These are phyloP conservation scores for Aleadryas rufinucha DNA, from an alignment of 2,113 vertebrate genomes.

Conservation along the genomic window DNA sequence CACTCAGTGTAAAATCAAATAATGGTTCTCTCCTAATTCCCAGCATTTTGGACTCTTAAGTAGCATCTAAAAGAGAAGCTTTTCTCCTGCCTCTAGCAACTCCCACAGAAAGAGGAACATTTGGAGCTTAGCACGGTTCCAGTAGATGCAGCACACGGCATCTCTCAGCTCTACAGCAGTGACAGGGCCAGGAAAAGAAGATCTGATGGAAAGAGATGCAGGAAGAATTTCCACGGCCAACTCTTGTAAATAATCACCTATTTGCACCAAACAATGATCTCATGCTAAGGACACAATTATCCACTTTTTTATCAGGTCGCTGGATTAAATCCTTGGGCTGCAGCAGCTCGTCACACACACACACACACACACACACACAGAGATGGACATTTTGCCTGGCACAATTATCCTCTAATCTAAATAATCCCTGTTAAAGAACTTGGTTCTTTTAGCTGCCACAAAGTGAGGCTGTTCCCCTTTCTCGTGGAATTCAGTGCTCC, in stretches of 20 bases:
- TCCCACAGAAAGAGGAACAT: slow-evolving; percentile 15
- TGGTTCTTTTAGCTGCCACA: background rate
- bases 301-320: background rate
- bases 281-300: background rate
- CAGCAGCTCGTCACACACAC: background rate
- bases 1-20: background rate
- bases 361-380: background rate
- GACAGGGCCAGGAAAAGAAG: background rate
- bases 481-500: background rate
- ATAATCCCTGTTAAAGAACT: background rate
- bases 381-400: background rate
- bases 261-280: background rate
- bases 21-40: background rate
- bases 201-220: background rate
- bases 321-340: background rate
- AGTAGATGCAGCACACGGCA: background rate
- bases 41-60: background rate
- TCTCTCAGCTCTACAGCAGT: background rate
- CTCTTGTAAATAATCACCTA: background rate
- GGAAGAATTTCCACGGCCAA: background rate
- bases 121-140: background rate
- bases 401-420: background rate
- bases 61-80: background rate
- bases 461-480: background rate
- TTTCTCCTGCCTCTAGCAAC: background rate